These are phyloP conservation scores for Noturus placidus DNA, from an alignment of 2,113 vertebrate species.

Conservation along the genomic window DNA sequence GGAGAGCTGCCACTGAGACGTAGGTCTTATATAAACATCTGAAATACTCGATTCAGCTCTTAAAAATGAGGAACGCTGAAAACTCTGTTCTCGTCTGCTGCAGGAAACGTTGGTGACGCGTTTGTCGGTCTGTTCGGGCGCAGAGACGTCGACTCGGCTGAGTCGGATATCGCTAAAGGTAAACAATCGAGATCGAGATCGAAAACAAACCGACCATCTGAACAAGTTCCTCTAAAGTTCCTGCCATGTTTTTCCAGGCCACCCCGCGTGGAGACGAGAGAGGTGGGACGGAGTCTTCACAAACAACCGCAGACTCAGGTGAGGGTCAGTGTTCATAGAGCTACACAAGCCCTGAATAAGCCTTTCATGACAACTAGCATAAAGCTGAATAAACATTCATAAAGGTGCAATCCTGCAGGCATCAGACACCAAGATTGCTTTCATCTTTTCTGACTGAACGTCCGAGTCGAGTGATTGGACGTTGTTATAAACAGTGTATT, in stretches of 20 bases:
- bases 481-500: neutral
- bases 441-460: too few relatives aligned
- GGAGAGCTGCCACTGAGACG: constrained; percentile 33
- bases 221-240: neutral
- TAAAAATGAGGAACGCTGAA: neutral
- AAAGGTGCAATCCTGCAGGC: neutral
- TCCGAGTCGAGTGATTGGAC: neutral
- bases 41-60: neutral
- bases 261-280: neutral
- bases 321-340: constrained; percentile 22
- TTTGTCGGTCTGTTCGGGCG: constrained; percentile 79
- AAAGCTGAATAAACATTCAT: neutral
- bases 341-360: neutral
- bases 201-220: neutral
- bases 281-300: constrained; percentile 16
- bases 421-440: neutral
- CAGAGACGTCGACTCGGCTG: constrained; percentile 66
- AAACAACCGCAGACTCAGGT: constrained; percentile 36
- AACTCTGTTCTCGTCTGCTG: constrained; percentile 24
- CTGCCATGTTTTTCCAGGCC: neutral
- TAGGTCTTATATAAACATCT: neutral
- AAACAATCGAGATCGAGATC: neutral
- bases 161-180: constrained; percentile 24
- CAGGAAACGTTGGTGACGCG: constrained; percentile 78
- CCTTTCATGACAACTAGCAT: neutral